Evolutionary conservation across 2,888 invertebrate species (phyloP).

Genomic region (Drosophila barbarae): DNA sequence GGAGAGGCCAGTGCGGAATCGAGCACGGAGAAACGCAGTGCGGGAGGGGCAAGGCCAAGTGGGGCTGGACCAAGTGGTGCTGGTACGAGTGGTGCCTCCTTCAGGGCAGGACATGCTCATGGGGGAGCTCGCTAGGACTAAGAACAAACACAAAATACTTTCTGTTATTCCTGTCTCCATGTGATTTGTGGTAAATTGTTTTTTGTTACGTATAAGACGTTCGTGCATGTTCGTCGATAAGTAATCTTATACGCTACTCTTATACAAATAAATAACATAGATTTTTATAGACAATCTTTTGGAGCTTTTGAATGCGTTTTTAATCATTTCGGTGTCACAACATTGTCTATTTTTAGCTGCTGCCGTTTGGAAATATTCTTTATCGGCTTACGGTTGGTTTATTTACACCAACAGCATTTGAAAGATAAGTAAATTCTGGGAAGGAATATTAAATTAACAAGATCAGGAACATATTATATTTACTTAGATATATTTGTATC

Average conservation of each 20-base stretch:
- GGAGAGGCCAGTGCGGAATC: constrained; percentile 16
- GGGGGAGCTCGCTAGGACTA: constrained; percentile 52
- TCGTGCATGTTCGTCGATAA: constrained; percentile 47
- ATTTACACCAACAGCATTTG: neutral
- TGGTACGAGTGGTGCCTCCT: constrained; percentile 27
- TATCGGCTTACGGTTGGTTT: neutral
- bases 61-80: constrained; percentile 19
- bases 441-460: neutral
- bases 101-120: constrained; percentile 66
- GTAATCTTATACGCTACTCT: constrained; percentile 37
- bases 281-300: constrained; percentile 31
- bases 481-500: neutral
- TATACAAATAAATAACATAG: constrained; percentile 47
- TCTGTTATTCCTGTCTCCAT: constrained; percentile 51
- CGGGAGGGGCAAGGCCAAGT: constrained; percentile 8
- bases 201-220: constrained; percentile 35
- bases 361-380: neutral
- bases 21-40: constrained; percentile 16
- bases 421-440: neutral
- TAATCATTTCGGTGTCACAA: constrained; percentile 14
- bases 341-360: constrained; percentile 12
- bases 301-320: constrained; percentile 9
- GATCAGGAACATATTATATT: neutral
- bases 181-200: constrained; percentile 59
- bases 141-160: constrained; percentile 29